Evolutionary conservation across 2,113 vertebrate genomes (phyloP).

Genomic region (Lepidothrix coronata): DNA sequence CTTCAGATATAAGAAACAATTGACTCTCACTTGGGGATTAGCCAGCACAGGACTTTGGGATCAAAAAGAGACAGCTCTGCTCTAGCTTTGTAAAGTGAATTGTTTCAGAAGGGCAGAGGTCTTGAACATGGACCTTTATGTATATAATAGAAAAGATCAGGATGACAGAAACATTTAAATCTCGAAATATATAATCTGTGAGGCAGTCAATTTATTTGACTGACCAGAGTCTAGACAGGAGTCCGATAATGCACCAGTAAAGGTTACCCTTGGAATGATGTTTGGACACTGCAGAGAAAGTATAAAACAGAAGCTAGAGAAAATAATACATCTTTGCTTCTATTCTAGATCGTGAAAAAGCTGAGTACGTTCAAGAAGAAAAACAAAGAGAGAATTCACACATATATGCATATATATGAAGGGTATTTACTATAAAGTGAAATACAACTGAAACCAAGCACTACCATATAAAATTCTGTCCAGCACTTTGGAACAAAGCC

Average conservation of each 20-base stretch:
- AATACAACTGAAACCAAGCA: not conserved
- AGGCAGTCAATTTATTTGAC: not conserved
- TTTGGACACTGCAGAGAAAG: not conserved
- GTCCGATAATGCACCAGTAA: not conserved
- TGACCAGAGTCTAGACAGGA: not conserved
- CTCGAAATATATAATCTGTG: not conserved
- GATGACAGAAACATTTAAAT: not conserved
- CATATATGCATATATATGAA: fast-evolving
- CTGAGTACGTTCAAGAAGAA: not conserved
- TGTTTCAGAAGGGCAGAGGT: not conserved
- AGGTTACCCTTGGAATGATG: not conserved
- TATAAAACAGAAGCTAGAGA: not conserved
- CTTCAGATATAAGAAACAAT: not conserved
- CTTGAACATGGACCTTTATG: not conserved
- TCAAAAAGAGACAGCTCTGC: not conserved
- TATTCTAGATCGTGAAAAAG: not conserved
- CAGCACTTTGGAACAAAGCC: not conserved
- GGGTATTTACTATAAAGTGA: not conserved
- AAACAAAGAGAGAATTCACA: not conserved
- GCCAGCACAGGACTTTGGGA: fast-evolving
- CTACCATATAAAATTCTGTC: not conserved
- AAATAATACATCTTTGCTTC: not conserved
- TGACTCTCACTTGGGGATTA: not conserved
- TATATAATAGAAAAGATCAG: not conserved
- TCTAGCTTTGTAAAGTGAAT: not conserved